These are phyloP conservation scores for Orius insidiosus DNA, from an alignment of 1,140 invertebrate species.

Conservation along the genomic window DNA sequence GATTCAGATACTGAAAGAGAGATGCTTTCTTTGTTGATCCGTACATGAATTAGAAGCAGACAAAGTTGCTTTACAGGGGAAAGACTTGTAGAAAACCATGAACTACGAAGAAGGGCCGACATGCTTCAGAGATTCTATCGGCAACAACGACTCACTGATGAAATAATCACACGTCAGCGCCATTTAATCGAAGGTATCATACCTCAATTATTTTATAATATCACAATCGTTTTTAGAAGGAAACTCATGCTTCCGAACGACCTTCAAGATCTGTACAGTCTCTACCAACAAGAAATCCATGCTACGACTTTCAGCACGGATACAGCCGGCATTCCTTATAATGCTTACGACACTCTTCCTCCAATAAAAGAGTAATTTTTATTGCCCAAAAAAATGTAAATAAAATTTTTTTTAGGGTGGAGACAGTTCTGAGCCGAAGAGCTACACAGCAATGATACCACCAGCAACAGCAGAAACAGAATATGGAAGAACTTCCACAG, in stretches of 20 bases:
- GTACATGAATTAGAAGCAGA: slow-evolving; percentile 84
- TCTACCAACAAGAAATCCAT: slow-evolving; percentile 74
- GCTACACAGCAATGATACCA: slow-evolving; percentile 4
- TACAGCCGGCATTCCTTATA: slow-evolving; percentile 25
- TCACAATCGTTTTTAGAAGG: slow-evolving; percentile 31
- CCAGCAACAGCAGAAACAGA: slow-evolving; percentile 5
- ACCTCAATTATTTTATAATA: not conserved
- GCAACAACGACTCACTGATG: slow-evolving; percentile 70
- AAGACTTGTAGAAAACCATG: slow-evolving; percentile 63
- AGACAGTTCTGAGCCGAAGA: not conserved
- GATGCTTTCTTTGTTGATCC: slow-evolving; percentile 61
- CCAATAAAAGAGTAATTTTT: slow-evolving; percentile 29
- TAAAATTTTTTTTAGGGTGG: slow-evolving; percentile 2
- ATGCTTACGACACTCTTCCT: slow-evolving; percentile 29
- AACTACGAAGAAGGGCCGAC: slow-evolving; percentile 64
- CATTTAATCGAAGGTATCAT: slow-evolving; percentile 65
- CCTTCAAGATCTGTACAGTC: slow-evolving; percentile 62
- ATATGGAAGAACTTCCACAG: slow-evolving; percentile 2
- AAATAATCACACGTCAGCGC: slow-evolving; percentile 76
- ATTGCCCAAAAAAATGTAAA: not conserved
- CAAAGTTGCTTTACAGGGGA: slow-evolving; percentile 80
- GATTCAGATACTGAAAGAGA: slow-evolving; percentile 75
- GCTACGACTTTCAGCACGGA: slow-evolving; percentile 45
- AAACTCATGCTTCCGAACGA: slow-evolving; percentile 52
- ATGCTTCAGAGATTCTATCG: slow-evolving; percentile 66